These are phyloP conservation scores for Tribolium castaneum DNA, from an alignment of 1,140 invertebrate genomes.

Conservation along the genomic window DNA sequence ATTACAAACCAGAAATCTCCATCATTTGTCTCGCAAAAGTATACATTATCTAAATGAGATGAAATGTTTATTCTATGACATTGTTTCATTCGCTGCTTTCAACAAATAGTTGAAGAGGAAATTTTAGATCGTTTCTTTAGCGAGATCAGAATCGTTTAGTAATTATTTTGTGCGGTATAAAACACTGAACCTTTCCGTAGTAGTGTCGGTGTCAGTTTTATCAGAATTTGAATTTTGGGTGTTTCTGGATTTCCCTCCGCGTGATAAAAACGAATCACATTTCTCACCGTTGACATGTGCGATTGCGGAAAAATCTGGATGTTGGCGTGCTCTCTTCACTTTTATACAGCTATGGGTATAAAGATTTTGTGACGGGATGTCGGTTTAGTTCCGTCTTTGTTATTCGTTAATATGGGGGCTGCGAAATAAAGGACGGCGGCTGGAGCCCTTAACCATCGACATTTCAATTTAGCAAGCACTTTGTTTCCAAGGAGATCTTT, in stretches of 20 bases:
- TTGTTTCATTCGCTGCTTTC: no score
- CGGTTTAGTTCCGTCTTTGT: constrained; percentile 28
- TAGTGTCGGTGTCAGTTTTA: not conserved
- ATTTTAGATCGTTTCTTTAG: no score
- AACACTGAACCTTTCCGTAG: not conserved
- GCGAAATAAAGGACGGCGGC: constrained; percentile 32
- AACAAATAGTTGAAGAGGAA: no score
- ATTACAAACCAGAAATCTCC: no score
- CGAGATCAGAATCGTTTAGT: no score
- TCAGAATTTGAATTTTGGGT: not conserved
- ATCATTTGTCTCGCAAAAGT: no score
- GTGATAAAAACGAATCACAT: not conserved
- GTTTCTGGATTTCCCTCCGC: not conserved
- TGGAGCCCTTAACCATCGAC: constrained; percentile 30
- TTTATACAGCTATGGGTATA: not conserved
- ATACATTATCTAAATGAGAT: no score
- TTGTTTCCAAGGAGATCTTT: constrained; percentile 41
- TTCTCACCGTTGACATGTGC: not conserved
- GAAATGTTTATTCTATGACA: no score
- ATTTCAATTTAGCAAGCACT: constrained; percentile 40
- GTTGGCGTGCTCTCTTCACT: not conserved
- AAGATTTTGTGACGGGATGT: constrained; percentile 16
- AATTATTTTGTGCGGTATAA: no score
- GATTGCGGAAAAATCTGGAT: not conserved
- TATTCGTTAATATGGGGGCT: constrained; percentile 23